Conservation (phyloP, 64 coral and sea anemone genomes). For the Anthopleura sola region DNA sequence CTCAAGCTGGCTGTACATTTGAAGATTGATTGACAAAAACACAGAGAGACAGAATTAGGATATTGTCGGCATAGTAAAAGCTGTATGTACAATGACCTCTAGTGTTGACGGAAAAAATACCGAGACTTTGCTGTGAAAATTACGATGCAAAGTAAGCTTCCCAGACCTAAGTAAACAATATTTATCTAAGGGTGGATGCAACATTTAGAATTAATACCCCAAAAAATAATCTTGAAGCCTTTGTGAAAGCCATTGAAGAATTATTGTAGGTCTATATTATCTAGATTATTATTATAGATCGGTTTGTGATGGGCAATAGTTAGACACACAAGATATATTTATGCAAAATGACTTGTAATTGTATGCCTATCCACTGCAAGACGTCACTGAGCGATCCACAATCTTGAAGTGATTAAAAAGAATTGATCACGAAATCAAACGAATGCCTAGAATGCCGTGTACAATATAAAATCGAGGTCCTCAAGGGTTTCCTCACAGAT, state of each 20-base stretch:
- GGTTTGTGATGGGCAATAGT: background rate
- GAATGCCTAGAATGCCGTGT: background rate
- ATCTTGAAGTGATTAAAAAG: background rate
- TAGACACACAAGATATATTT: background rate
- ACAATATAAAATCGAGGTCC: background rate
- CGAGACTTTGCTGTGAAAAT: background rate
- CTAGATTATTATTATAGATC: background rate
- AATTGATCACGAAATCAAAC: background rate
- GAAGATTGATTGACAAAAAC: background rate
- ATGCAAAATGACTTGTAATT: background rate
- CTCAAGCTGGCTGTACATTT: conserved; percentile 1
- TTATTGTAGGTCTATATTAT: background rate
- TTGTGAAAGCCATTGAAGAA: background rate
- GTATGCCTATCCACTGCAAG: background rate
- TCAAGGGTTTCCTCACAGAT: conserved; percentile 6
- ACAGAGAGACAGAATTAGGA: background rate
- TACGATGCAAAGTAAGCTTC: background rate
- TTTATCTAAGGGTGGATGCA: background rate
- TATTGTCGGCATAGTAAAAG: background rate
- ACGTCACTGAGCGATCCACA: background rate
- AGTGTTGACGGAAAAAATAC: conserved; percentile 1
- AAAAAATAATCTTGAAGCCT: background rate
- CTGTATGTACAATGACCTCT: background rate
- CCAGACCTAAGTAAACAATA: background rate
- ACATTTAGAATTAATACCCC: background rate